Evolutionary conservation across 2,113 vertebrate genomes (phyloP).

Genomic region (Strix aluco): DNA sequence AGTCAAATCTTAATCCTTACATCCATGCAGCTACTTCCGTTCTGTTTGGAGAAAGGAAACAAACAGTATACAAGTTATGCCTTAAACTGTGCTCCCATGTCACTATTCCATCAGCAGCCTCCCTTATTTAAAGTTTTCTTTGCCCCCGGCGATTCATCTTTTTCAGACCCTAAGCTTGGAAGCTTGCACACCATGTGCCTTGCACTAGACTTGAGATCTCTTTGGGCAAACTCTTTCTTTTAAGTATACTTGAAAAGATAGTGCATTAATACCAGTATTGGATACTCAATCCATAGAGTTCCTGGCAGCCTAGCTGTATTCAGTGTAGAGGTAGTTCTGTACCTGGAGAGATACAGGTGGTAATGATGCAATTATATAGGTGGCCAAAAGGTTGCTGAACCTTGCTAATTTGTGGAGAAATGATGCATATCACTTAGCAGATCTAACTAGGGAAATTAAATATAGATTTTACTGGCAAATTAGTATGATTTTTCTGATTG

Average conservation of each 20-base stretch:
- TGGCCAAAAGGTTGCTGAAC: background rate
- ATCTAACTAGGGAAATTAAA: background rate
- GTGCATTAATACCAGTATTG: background rate
- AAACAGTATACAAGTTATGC: background rate
- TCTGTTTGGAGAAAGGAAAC: background rate
- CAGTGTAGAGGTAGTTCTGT: background rate
- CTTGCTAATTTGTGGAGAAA: background rate
- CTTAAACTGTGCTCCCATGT: background rate
- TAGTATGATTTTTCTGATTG: background rate
- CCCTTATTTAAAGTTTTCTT: background rate
- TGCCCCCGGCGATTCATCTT: background rate
- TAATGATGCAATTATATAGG: background rate
- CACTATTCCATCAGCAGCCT: background rate
- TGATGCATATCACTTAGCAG: background rate
- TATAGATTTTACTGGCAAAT: background rate
- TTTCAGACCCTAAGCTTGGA: background rate
- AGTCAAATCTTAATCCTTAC: background rate
- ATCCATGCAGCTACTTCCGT: background rate
- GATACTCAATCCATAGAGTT: background rate
- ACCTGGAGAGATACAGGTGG: background rate
- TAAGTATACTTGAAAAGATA: background rate
- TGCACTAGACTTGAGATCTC: background rate
- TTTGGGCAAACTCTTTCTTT: background rate
- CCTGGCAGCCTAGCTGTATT: background rate
- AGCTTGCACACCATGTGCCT: accelerated